Evolutionary conservation across 2,113 vertebrate genomes (phyloP).

Genomic region (Protobothrops mucrosquamatus): DNA sequence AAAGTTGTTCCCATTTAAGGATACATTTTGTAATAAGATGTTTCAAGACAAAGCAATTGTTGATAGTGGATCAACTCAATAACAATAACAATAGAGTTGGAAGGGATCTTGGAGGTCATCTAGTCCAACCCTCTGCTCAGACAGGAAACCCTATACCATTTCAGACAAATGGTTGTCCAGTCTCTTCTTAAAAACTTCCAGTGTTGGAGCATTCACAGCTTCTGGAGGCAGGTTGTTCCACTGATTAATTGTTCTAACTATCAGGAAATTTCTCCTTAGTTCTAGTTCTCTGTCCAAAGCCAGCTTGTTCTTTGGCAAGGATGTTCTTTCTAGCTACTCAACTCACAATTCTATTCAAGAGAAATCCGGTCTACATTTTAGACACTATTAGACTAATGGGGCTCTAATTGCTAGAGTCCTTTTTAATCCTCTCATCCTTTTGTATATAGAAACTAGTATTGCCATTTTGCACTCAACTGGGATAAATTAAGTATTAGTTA

Average conservation of each 20-base stretch:
- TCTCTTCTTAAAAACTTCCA: too few relatives aligned
- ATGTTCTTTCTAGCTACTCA: not conserved
- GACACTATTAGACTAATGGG: not conserved
- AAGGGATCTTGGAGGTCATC: too few relatives aligned
- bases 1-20: not conserved
- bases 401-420: not conserved
- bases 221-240: too few relatives aligned
- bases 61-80: not conserved
- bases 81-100: too few relatives aligned
- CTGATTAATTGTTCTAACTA: too few relatives aligned
- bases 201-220: too few relatives aligned
- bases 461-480: not conserved
- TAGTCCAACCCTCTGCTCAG: too few relatives aligned
- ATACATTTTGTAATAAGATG: not conserved
- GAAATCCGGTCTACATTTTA: not conserved
- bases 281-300: not conserved
- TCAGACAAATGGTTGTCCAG: too few relatives aligned
- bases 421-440: not conserved
- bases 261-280: too few relatives aligned
- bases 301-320: not conserved
- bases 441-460: not conserved
- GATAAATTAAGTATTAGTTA: not conserved
- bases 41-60: not conserved
- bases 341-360: not conserved
- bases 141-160: too few relatives aligned